Conservation (phyloP, 1,140 invertebrate genomes). For the Drosophila yakuba region DNA sequence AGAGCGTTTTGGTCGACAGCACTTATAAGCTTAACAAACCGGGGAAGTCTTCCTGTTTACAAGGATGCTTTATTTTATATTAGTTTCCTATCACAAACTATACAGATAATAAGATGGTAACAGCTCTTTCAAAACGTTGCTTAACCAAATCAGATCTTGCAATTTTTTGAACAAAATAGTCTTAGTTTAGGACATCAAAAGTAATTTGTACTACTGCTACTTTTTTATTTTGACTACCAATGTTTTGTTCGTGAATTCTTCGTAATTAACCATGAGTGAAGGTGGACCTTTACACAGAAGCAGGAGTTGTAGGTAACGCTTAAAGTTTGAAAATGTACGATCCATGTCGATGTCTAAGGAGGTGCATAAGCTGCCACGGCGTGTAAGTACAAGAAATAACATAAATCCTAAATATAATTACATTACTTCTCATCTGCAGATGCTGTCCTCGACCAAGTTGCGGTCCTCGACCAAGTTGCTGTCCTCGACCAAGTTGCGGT, state of each 20-base stretch:
- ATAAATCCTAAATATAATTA: too few relatives aligned
- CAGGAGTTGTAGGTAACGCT: neutral
- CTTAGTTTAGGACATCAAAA: constrained; percentile 29
- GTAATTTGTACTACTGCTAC: neutral
- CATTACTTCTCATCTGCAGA: too few relatives aligned
- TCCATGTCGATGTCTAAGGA: constrained; percentile 4
- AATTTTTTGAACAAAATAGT: neutral
- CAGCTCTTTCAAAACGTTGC: neutral
- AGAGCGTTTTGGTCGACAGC: neutral
- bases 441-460: constrained; percentile 3
- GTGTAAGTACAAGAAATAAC: neutral
- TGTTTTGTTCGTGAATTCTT: constrained; percentile 11
- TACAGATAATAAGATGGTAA: neutral
- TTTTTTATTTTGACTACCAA: constrained; percentile 11
- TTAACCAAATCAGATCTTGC: neutral
- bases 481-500: neutral
- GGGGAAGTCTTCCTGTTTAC: neutral
- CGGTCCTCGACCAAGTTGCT: neutral
- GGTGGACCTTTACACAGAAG: neutral
- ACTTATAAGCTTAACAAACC: neutral
- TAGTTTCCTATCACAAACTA: too few relatives aligned
- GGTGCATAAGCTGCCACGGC: constrained; percentile 11
- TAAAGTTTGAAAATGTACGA: constrained; percentile 15
- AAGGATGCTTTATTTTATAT: too few relatives aligned
- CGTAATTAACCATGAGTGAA: constrained; percentile 11